Base-by-base conservation (phyloP, 2,113 vertebrate genomes). In the Actinemys pallida region DNA sequence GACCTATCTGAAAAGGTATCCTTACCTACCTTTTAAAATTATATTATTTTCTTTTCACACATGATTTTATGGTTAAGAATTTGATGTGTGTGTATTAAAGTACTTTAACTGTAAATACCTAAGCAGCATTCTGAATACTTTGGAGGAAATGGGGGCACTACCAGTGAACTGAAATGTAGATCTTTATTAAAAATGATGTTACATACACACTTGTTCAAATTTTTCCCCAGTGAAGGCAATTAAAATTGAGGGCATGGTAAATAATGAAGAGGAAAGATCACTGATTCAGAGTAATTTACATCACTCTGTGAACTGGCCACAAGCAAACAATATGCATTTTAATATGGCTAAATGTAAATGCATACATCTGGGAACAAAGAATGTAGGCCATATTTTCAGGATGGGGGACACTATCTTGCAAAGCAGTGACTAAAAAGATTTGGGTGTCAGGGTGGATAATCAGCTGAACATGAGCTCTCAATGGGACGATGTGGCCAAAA, bases 61-160 rank as follows among this genome's bases (percentile, higher is more conserved):
- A 31, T 31, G 49, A 31, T 19, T 83, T 83, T 47, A 6, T 12
- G 65, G 5, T 6, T 2, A 10, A 95, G 47, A 1, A 65, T 24
- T 10, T 42, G 13, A 25, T 1, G 13, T 16, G 5, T 53, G 29
- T 6, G 47, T 16, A 62, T 20, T 84, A 14, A 39, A 76, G 29
- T 14, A 7, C 0, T 62, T 62, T 35, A 62, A 62, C 13, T 14
- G 1, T 4, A 10, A 0, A 1, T 11, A 2, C 10, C 69, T 4
- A 45, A 8, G 8, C 5, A 88, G 8, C 8, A n/a, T 8, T 89
- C 47, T 0, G 20, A 83, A 25, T 89, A 53, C 52, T 93, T n/a
- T 85, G 53, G 53, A 75, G 3, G 25, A 80, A 62, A 62, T 14
- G 29, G 29, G 59, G 13, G 29, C 59, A 62, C 59, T 35, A 62